A percentile compares a stretch with the other conserved stretches of the same genome.
Evolutionary conservation across 2,113 vertebrate genomes (phyloP).

Genomic region (Struthidea cinerea): DNA sequence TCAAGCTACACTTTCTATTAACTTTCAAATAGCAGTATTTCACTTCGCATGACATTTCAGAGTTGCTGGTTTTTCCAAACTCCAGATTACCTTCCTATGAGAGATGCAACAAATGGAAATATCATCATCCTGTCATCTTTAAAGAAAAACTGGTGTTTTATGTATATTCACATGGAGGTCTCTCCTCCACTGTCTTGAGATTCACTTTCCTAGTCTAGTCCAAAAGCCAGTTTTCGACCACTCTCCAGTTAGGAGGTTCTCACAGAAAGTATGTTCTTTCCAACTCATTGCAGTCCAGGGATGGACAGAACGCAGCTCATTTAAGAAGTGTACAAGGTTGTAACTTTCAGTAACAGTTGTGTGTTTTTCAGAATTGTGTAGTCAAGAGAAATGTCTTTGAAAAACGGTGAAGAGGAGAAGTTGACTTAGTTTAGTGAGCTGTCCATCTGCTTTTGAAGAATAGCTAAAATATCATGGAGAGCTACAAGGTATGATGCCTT

Average conservation of each 20-base stretch:
- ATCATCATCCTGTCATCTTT: not conserved
- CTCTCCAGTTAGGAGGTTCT: not conserved
- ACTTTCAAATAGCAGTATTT: not conserved
- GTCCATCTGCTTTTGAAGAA: not conserved
- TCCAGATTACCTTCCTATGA: not conserved
- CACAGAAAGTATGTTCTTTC: not conserved
- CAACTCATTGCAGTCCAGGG: not conserved
- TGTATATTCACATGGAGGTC: not conserved
- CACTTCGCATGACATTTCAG: not conserved
- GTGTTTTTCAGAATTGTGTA: not conserved
- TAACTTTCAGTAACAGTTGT: not conserved
- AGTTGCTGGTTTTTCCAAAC: not conserved
- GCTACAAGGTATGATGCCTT: not conserved
- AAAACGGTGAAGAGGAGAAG: not conserved
- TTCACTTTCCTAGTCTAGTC: not conserved
- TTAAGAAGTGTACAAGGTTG: not conserved
- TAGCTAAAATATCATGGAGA: not conserved
- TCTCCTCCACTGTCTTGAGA: not conserved
- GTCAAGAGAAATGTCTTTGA: not conserved
- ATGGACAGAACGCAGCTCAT: not conserved
- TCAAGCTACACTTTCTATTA: not conserved
- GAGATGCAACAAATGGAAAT: not conserved
- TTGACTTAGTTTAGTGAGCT: not conserved
- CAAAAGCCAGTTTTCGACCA: not conserved
- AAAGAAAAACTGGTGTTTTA: not conserved